Base-by-base conservation (phyloP, 2,113 vertebrate genomes). In the Barbus barbus region DNA sequence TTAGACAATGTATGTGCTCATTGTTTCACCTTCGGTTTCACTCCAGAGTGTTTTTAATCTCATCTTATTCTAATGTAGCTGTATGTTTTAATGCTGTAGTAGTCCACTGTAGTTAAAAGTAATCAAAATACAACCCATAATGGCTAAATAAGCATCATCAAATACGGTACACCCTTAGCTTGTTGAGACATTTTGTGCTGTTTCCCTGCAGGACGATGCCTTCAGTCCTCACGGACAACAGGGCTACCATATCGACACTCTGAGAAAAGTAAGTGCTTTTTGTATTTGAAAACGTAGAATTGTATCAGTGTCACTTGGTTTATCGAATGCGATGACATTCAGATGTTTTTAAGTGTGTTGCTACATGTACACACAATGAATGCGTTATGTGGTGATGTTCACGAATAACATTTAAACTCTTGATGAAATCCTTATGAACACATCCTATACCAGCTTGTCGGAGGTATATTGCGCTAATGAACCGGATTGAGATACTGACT, bases 221-320 rank as follows among this genome's bases (percentile, higher is more conserved):
- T 97, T 98, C 90, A 85, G 92, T 91, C 92, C 94, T 14, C 92
- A 89, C 60, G 96, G 94, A 85, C 96, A 95, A 84, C 97, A 96
- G 89, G 95, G 91, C 90, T 97, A 95, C 90, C 90, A 93, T 85
- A 87, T 93, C 67, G 97, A 98, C 85, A 93, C 92, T 78, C 92
- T 96, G 89, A 96, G 97, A 93, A 99, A 98, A 96, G 93, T 97
- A 94, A 85, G 89, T 88, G 1, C 4, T 48, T 36, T 9, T 14
- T 51, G 18, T n/a, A 12, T 71, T 71, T 38, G 67, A 20, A 71
- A 33, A 18, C 1, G 18, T 74, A 18, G 13, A 74, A 26, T 69
- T 69, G 18, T 69, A 36, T 36, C 18, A 20, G 33, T 38, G 18
- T 38, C 12, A 22, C 9, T 38, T 69, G 18, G 33, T 69, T 69